Evolutionary conservation across 2,113 vertebrate genomes (phyloP).

Genomic region (Parus major): DNA sequence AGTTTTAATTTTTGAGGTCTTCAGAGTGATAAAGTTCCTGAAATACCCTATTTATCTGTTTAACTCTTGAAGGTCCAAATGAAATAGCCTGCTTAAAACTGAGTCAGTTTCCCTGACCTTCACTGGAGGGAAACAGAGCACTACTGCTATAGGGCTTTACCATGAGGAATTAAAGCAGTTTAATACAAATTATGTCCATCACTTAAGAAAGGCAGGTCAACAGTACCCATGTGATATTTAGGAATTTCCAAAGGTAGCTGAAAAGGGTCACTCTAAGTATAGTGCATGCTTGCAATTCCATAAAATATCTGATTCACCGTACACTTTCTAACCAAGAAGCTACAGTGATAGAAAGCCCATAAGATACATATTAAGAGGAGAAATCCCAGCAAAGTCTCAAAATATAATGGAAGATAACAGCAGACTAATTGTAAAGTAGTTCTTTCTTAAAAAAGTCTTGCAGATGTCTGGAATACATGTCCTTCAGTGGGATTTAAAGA

Average conservation of each 20-base stretch:
- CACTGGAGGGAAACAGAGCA: not conserved
- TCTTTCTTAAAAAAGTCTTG: not conserved
- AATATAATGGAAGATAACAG: not conserved
- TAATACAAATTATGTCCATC: not conserved
- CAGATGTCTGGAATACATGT: not conserved
- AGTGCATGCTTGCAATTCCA: not conserved
- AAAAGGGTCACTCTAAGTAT: not conserved
- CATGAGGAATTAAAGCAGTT: not conserved
- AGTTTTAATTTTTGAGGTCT: not conserved
- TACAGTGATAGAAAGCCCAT: not conserved
- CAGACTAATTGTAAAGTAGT: not conserved
- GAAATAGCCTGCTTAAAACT: not conserved
- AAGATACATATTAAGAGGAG: not conserved
- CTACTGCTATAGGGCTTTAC: not conserved
- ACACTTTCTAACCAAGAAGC: not conserved
- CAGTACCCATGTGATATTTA: not conserved
- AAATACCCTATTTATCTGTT: not conserved
- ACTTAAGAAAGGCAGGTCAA: not conserved
- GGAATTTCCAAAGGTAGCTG: not conserved
- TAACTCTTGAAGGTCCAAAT: not conserved
- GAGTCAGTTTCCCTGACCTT: not conserved
- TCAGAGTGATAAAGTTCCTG: not conserved
- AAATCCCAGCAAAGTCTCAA: not conserved
- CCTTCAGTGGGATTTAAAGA: not conserved
- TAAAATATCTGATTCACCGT: not conserved